A percentile compares a stretch with the other conserved stretches of the same genome.
phyloP scores from a whole-genome alignment of 2,888 invertebrate species.

The Perizoma affinitatum region DNA sequence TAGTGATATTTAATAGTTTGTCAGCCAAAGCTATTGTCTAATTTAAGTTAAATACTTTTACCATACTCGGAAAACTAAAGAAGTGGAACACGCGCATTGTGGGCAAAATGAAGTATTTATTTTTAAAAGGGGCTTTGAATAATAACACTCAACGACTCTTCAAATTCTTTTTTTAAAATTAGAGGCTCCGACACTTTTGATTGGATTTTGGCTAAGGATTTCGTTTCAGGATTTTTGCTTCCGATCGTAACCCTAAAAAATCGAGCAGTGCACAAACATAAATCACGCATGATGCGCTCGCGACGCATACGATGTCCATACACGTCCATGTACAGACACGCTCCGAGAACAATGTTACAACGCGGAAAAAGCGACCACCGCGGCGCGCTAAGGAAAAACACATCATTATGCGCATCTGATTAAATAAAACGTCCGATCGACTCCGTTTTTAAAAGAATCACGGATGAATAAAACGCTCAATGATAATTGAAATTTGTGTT shows the following conservation, averaged over 20 bases:
- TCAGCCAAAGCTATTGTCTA: too few relatives aligned
- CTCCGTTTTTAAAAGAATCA: conserved; percentile 69
- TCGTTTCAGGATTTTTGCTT: not conserved
- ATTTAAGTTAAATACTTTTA: too few relatives aligned
- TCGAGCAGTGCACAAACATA: conserved; percentile 71
- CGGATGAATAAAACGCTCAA: conserved; percentile 75
- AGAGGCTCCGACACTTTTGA: too few relatives aligned
- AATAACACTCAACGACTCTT: too few relatives aligned
- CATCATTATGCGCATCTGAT: conserved; percentile 78
- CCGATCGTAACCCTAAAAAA: conserved; percentile 43
- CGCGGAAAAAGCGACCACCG: conserved; percentile 79
- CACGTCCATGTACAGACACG: conserved; percentile 41
- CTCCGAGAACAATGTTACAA: conserved; percentile 70
- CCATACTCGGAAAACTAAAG: too few relatives aligned
- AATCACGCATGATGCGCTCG: conserved; percentile 62
- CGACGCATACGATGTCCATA: conserved; percentile 42
- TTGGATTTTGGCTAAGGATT: too few relatives aligned
- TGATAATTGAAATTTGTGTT: conserved; percentile 83
- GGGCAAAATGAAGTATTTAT: too few relatives aligned
- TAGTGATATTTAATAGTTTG: too few relatives aligned
- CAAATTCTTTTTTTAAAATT: too few relatives aligned
- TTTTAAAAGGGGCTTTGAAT: too few relatives aligned
- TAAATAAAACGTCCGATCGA: conserved; percentile 61
- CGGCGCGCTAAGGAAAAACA: conserved; percentile 70
- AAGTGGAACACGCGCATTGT: too few relatives aligned